A percentile compares a stretch with the other conserved stretches of the same genome.
Evolutionary conservation across 1,140 invertebrate genomes (phyloP).

Genomic region (Tetranychus urticae): DNA sequence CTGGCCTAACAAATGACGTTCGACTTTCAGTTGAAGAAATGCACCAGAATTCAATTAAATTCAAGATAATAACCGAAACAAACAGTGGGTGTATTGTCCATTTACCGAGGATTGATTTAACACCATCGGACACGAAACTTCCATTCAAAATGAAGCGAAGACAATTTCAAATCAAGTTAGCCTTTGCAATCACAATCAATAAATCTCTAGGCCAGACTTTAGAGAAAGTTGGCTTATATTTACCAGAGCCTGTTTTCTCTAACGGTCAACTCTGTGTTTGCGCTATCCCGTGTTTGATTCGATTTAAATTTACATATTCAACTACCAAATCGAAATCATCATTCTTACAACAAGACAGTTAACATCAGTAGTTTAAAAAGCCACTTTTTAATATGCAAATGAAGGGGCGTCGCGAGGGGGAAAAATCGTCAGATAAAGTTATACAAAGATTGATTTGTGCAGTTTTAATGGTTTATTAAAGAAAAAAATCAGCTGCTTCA

Average conservation of each 20-base stretch:
- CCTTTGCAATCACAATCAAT: constrained; percentile 29
- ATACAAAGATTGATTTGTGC: no score
- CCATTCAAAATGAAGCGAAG: neutral
- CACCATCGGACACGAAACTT: neutral
- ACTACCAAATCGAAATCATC: neutral
- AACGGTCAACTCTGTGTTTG: neutral
- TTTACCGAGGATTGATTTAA: neutral
- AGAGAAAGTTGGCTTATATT: constrained; percentile 1
- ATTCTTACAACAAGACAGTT: neutral
- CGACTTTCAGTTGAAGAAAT: neutral
- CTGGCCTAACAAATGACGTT: neutral
- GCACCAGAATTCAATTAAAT: neutral
- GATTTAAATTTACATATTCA: neutral
- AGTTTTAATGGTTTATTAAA: no score
- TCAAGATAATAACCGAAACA: neutral
- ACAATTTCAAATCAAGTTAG: constrained; percentile 5
- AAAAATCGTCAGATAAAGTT: no score
- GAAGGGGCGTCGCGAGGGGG: no score
- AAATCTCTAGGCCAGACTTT: constrained; percentile 26
- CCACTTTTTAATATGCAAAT: no score
- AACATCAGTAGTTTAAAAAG: neutral
- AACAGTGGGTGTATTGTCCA: neutral
- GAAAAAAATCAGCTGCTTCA: no score
- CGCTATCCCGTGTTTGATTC: neutral
- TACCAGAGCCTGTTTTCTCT: neutral